A percentile compares a stretch with the other conserved stretches of the same genome.
phyloP scores from a whole-genome alignment of 2,888 invertebrate genomes.

The Mellilla xanthometata region DNA sequence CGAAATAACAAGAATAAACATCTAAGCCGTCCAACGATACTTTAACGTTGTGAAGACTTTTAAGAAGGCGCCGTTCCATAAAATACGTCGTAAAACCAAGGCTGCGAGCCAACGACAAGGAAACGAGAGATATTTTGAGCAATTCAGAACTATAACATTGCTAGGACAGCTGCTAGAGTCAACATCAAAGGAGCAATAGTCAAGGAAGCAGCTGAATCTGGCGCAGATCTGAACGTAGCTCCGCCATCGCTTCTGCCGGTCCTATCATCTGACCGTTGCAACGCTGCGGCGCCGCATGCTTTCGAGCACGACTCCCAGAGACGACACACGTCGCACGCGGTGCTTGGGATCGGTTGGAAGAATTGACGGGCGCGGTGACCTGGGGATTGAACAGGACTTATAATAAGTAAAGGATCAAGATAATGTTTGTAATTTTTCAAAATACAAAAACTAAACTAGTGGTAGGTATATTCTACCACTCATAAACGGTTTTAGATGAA shows the following conservation, averaged over 20 bases:
- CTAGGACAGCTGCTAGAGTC: constrained; percentile 1
- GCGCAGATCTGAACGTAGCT: constrained; percentile 19
- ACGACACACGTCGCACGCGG: constrained; percentile 93
- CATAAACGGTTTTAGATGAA: too few relatives aligned
- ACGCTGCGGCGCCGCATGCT: constrained; percentile 60
- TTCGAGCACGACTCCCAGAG: constrained; percentile 66
- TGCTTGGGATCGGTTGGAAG: constrained; percentile 87
- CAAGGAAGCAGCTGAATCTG: constrained; percentile 26
- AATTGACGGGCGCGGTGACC: constrained; percentile 92
- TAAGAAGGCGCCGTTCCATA: too few relatives aligned
- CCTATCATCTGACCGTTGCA: constrained; percentile 38
- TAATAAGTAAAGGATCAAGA: too few relatives aligned
- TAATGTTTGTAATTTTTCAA: too few relatives aligned
- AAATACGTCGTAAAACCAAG: too few relatives aligned
- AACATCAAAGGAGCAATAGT: constrained; percentile 15
- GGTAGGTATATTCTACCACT: too few relatives aligned
- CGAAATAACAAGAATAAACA: too few relatives aligned
- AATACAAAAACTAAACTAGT: too few relatives aligned
- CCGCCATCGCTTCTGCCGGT: constrained; percentile 13
- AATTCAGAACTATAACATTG: constrained; percentile 9
- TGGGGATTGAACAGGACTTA: constrained; percentile 47
- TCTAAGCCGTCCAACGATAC: too few relatives aligned
- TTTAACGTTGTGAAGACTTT: too few relatives aligned
- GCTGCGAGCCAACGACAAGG: too few relatives aligned
- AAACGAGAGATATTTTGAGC: too few relatives aligned